Evolutionary conservation across 2,888 invertebrate species (phyloP).

Genomic region (Acleris emargana): DNA sequence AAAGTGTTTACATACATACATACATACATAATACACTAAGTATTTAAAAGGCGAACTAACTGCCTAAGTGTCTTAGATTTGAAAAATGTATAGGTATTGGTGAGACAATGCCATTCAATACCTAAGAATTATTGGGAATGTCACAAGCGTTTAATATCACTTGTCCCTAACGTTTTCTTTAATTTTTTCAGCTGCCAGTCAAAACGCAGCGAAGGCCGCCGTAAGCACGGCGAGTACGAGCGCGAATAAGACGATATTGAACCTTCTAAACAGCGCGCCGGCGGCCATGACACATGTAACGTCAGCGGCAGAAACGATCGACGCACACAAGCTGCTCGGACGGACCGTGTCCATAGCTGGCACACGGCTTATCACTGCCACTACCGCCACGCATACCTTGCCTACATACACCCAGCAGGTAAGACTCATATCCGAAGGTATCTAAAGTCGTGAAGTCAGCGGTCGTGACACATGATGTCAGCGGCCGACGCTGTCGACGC

Average conservation of each 20-base stretch:
- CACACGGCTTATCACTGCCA: slow-evolving; percentile 67
- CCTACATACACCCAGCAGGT: slow-evolving; percentile 76
- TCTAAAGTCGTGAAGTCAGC: slow-evolving; percentile 36
- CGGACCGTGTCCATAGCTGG: slow-evolving; percentile 84
- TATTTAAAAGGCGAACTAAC: too few relatives aligned
- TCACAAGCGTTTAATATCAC: too few relatives aligned
- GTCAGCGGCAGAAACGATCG: slow-evolving; percentile 44
- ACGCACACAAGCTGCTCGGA: slow-evolving; percentile 57
- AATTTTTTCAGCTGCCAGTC: slow-evolving; percentile 62
- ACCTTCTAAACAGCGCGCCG: slow-evolving; percentile 90
- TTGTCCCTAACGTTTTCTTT: not conserved
- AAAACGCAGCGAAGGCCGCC: slow-evolving; percentile 74
- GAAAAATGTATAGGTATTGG: too few relatives aligned
- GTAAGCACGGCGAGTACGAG: slow-evolving; percentile 71
- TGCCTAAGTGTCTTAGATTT: too few relatives aligned
- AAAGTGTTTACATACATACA: too few relatives aligned
- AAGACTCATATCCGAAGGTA: not conserved
- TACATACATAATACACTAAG: too few relatives aligned
- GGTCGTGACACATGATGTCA: slow-evolving; percentile 62
- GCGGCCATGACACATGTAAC: slow-evolving; percentile 87
- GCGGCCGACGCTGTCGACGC: slow-evolving; percentile 31
- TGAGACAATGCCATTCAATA: too few relatives aligned
- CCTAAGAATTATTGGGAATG: too few relatives aligned
- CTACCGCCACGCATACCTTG: slow-evolving; percentile 65
- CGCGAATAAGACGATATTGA: slow-evolving; percentile 89